Evolutionary conservation across 2,888 invertebrate genomes (phyloP).

Genomic region (Acanthacorydalis orientalis): DNA sequence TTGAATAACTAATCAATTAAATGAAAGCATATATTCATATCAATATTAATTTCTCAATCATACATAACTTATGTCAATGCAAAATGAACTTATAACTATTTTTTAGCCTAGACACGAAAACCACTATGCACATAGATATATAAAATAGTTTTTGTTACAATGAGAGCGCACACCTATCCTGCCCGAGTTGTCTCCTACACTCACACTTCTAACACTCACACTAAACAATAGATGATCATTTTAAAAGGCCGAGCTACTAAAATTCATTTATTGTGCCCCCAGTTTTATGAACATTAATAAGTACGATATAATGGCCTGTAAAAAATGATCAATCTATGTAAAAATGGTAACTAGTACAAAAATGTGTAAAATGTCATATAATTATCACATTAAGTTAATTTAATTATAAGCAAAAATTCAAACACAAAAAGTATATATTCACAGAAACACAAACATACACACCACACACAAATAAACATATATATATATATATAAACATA

Average conservation of each 20-base stretch:
- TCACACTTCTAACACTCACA: slow-evolving; percentile 11
- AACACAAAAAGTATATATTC: too few relatives aligned
- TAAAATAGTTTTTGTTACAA: slow-evolving; percentile 6
- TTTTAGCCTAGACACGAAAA: not conserved
- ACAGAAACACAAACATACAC: too few relatives aligned
- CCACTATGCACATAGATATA: slow-evolving; percentile 2
- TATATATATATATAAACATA: too few relatives aligned
- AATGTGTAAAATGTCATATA: slow-evolving; percentile 13
- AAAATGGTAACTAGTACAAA: slow-evolving; percentile 23
- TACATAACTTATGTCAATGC: not conserved
- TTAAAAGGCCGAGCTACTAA: slow-evolving; percentile 7
- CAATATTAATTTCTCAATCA: not conserved
- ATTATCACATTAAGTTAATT: too few relatives aligned
- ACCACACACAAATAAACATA: too few relatives aligned
- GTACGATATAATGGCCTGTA: too few relatives aligned
- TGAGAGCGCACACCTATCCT: slow-evolving; percentile 26
- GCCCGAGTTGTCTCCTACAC: slow-evolving; percentile 32
- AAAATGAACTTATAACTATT: not conserved
- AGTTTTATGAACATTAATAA: too few relatives aligned
- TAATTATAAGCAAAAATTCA: too few relatives aligned
- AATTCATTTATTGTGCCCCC: slow-evolving; percentile 8
- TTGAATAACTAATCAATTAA: not conserved
- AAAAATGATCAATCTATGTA: slow-evolving; percentile 1
- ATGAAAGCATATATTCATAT: not conserved
- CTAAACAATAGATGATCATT: not conserved